Evolutionary conservation across 2,888 invertebrate genomes (phyloP).

Genomic region (Lycocerus yunnanus): DNA sequence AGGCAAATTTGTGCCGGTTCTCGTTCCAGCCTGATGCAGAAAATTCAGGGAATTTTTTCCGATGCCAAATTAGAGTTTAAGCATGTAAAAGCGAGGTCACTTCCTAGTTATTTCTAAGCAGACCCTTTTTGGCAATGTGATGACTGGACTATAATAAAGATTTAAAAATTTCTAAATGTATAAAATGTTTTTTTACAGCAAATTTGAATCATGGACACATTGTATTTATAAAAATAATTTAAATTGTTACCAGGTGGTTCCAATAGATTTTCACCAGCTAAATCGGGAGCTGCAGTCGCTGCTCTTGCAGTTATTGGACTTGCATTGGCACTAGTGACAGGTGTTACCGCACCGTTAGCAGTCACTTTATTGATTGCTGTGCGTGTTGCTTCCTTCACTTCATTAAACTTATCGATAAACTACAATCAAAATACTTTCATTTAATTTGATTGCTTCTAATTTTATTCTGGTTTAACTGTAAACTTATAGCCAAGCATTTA

Average conservation of each 20-base stretch:
- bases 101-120: too few species aligned
- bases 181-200: neutral
- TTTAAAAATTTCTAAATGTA: neutral
- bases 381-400: constrained; percentile 94
- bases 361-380: constrained; percentile 68
- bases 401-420: constrained; percentile 98
- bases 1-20: too few species aligned
- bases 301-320: constrained; percentile 79
- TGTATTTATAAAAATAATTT: neutral
- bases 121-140: too few species aligned
- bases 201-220: neutral
- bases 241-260: constrained; percentile 54
- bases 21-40: too few species aligned
- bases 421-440: constrained; percentile 49
- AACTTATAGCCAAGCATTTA: too few species aligned
- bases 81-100: too few species aligned
- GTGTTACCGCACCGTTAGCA: constrained; percentile 73
- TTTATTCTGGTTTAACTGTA: neutral
- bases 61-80: too few species aligned
- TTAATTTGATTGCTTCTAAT: neutral
- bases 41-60: too few species aligned
- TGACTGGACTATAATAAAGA: too few species aligned
- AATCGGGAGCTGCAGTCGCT: constrained; percentile 59
- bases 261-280: constrained; percentile 54
- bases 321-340: constrained; percentile 86